Base-by-base conservation (phyloP, 2,888 invertebrate species). In the Oscheius myriophilus region DNA sequence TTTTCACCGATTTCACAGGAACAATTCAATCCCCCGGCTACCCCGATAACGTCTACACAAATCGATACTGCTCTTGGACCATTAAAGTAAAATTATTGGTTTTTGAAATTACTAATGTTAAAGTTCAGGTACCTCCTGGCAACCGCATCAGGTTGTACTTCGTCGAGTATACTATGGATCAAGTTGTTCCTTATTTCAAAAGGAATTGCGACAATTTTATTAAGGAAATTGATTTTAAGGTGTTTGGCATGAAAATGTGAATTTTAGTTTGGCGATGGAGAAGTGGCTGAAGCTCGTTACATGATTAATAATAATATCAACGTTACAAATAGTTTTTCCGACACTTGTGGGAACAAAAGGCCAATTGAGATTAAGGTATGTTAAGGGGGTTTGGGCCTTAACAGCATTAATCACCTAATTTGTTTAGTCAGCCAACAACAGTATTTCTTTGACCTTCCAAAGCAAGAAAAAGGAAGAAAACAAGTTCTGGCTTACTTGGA, bases 11-110 rank as follows among this genome's bases (percentile, higher is more conserved):
- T 0, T 63, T 73, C 45, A 65, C 63, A 21, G 85, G 85, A 52
- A 73, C 79, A 14, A 75, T 85, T 33, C 85, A 85, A 67, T 79
- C 82, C n/a, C 85, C 85, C 12, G 84, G 84, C 23, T 85, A 80
- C 51, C 82, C 82, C 7, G 67, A 75, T 33, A 64, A 57, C n/a
- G 76, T 69, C 1, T 71, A 70, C 51, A 53, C 51, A 0, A 72
- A 64, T 21, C 73, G 72, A 26, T 71, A 43, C 55, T 79, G 79
- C 43, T 42, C 61, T 0, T 79, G 76, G 76, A 74, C 71, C 0
- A 76, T 78, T n/a, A 54, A 61, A 46, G 78, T 73, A 68, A 21
- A 26, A 23, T 21, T 25, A 26, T 45, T 49, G 2, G 7, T 26
- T 18, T 41, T 26, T 1, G 11, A 21, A 43, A 43, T 41, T 23